Evolutionary conservation across 1,140 invertebrate species (phyloP).

Genomic region (Aphaenogaster ashmeadi): DNA sequence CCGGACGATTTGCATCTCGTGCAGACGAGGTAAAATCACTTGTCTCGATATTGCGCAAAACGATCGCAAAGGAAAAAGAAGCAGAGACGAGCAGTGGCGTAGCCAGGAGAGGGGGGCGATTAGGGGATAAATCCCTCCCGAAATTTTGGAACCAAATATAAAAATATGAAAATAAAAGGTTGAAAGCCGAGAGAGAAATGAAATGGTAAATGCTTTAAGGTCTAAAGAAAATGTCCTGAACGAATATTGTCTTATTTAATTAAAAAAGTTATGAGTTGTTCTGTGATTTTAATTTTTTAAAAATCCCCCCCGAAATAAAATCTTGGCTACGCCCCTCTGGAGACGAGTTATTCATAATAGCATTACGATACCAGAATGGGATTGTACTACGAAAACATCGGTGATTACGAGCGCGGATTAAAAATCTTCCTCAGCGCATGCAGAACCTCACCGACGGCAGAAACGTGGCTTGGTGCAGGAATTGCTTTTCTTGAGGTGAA

Average conservation of each 20-base stretch:
- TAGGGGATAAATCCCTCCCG: no score
- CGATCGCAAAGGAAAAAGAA: neutral
- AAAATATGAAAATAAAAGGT: no score
- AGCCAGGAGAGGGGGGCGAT: no score
- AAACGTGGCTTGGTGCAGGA: conserved; percentile 83
- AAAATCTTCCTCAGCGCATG: conserved; percentile 76
- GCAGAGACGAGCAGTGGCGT: neutral
- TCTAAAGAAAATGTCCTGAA: no score
- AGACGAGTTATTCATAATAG: neutral
- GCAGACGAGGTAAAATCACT: conserved; percentile 67
- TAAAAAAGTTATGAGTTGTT: no score
- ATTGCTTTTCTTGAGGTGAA: conserved; percentile 80
- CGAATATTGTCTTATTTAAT: no score
- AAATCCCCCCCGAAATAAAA: no score
- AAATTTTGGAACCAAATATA: no score
- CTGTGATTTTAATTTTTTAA: no score
- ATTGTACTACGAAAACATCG: conserved; percentile 68
- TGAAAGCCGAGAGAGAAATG: no score
- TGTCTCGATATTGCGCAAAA: neutral
- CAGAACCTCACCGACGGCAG: conserved; percentile 73
- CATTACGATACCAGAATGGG: conserved; percentile 71
- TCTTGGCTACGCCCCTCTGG: no score
- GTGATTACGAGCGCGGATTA: conserved; percentile 73
- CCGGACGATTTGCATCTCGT: conserved; percentile 76
- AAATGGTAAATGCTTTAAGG: no score